Conservation (phyloP, 2,888 invertebrate genomes). For the Protodeltote pygarga region DNA sequence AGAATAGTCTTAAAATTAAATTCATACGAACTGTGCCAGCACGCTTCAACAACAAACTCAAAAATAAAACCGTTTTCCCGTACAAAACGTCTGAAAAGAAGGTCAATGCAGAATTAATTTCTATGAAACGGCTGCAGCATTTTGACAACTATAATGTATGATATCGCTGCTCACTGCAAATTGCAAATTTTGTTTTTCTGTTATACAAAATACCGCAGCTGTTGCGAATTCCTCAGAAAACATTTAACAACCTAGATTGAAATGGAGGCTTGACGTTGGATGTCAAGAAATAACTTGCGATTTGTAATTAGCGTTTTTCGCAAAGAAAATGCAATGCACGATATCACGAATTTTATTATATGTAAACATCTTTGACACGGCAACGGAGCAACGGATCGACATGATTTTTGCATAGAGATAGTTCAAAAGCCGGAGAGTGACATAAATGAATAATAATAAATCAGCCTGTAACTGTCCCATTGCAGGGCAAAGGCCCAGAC, state of each 20-base stretch:
- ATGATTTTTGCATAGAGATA: too few relatives aligned
- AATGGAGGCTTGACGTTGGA: conserved; percentile 26
- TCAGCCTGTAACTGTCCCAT: too few relatives aligned
- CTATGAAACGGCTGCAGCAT: conserved; percentile 13
- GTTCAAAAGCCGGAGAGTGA: too few relatives aligned
- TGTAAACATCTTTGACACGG: too few relatives aligned
- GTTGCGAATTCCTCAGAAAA: conserved; percentile 16
- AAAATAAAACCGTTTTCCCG: not conserved
- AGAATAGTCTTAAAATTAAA: not conserved
- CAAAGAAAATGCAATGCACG: conserved; percentile 23
- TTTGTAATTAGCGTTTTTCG: conserved; percentile 27
- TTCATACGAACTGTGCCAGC: not conserved
- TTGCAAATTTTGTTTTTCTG: conserved; percentile 22
- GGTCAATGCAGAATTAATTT: conserved; percentile 26
- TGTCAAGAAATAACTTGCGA: conserved; percentile 13
- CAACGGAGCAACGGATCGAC: too few relatives aligned
- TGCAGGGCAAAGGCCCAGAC: too few relatives aligned
- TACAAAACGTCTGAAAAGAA: conserved; percentile 7
- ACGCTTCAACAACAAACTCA: not conserved
- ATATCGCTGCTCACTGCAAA: conserved; percentile 7
- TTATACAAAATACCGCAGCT: conserved; percentile 16
- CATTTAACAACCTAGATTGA: conserved; percentile 11
- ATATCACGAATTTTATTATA: too few relatives aligned
- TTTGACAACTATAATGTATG: conserved; percentile 15
- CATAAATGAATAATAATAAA: too few relatives aligned